These are phyloP conservation scores for Drosophila anomelani DNA, from an alignment of 2,888 invertebrate genomes.

Conservation along the genomic window DNA sequence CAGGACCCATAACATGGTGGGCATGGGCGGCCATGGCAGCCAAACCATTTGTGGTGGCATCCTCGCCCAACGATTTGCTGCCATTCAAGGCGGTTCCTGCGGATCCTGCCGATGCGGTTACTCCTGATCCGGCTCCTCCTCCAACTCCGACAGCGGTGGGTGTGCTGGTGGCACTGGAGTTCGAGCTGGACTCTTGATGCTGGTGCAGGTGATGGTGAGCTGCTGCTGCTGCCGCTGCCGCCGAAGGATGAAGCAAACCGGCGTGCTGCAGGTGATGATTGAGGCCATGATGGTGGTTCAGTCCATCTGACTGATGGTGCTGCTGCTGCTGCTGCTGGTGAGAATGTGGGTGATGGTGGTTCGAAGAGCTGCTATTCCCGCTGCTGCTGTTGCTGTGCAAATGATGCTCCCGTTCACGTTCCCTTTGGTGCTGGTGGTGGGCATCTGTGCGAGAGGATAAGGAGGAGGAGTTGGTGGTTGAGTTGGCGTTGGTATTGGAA, in stretches of 20 bases:
- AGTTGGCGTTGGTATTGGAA: conserved; percentile 72
- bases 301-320: conserved; percentile 46
- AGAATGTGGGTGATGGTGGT: conserved; percentile 44
- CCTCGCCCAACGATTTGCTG: conserved; percentile 53
- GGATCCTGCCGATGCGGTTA: conserved; percentile 13
- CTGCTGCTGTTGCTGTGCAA: conserved; percentile 55
- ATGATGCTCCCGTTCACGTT: conserved; percentile 57
- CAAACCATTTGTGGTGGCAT: conserved; percentile 63
- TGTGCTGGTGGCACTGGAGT: conserved; percentile 85
- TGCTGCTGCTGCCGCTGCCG: conserved; percentile 12
- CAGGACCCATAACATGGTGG: conserved; percentile 79
- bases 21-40: conserved; percentile 75
- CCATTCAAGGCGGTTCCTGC: conserved; percentile 69
- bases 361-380: conserved; percentile 43
- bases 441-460: conserved; percentile 66
- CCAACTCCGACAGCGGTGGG: conserved; percentile 82
- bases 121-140: conserved; percentile 52
- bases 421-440: conserved; percentile 55
- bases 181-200: conserved; percentile 78
- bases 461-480: conserved; percentile 62
- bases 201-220: conserved; percentile 56
- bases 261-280: conserved; percentile 55
- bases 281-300: conserved; percentile 51
- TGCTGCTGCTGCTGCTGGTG: conserved; percentile 45
- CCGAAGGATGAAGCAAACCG: conserved; percentile 58